These are phyloP conservation scores for Sepioteuthis lessoniana DNA, from an alignment of 2,888 invertebrate species.

Conservation along the genomic window DNA sequence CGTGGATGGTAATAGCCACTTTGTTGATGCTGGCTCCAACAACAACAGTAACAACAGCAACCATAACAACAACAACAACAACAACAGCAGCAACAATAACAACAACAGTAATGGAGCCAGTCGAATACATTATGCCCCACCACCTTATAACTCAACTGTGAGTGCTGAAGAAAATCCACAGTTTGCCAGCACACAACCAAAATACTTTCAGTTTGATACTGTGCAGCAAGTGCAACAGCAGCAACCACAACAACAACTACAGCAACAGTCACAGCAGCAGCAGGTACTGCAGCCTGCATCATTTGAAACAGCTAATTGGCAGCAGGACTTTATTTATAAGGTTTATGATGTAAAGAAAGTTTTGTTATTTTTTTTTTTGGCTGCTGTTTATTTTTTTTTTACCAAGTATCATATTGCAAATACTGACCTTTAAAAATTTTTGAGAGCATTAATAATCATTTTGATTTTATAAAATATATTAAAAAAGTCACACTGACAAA, in stretches of 20 bases:
- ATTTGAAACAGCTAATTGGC: slow-evolving; percentile 49
- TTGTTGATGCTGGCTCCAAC: not conserved
- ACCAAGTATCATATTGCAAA: not conserved
- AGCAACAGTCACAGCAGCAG: slow-evolving; percentile 50
- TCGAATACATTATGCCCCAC: slow-evolving; percentile 43
- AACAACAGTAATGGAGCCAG: slow-evolving; percentile 53
- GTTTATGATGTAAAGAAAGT: slow-evolving; percentile 17
- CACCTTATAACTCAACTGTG: slow-evolving; percentile 24
- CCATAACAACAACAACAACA: slow-evolving; percentile 57
- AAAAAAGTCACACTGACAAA: too few relatives aligned
- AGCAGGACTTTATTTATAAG: slow-evolving; percentile 48
- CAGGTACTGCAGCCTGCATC: slow-evolving; percentile 49
- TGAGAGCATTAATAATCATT: not conserved
- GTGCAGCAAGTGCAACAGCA: slow-evolving; percentile 53
- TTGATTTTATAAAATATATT: not conserved
- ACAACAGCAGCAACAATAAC: slow-evolving; percentile 57
- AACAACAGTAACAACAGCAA: slow-evolving; percentile 74
- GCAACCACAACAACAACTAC: slow-evolving; percentile 51
- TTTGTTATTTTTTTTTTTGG: not conserved
- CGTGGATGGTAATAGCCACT: not conserved
- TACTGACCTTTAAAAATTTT: not conserved
- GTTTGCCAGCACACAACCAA: slow-evolving; percentile 53
- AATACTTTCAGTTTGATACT: slow-evolving; percentile 53
- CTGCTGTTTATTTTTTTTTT: slow-evolving; percentile 42
- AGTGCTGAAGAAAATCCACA: slow-evolving; percentile 46